Evolutionary conservation across 2,888 invertebrate species (phyloP), one percentile per base, ranked within the genome.

Genomic region (Troilus luridus): DNA sequence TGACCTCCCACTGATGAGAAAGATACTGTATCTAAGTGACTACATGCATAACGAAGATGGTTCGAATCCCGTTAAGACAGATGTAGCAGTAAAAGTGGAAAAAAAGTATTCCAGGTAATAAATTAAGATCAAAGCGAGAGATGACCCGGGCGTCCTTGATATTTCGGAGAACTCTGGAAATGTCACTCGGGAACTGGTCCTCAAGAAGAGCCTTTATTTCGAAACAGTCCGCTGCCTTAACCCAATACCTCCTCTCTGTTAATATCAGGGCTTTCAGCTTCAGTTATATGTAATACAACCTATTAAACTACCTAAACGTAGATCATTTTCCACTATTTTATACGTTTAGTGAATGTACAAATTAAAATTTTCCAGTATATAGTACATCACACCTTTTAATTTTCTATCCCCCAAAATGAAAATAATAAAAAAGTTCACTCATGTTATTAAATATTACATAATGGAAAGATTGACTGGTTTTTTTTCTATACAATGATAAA

Each of bases 11-110:
- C 62, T 0, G 64, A 27, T 67, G 24, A 67, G 24, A 11, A 11
- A 27, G 67, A 24, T 27, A 14, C 27, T 27, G 24, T 67, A 67
- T 67, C 24, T 67, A 67, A 67, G 67, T 27, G 41, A 17, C 7
- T 41, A 41, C 41, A 77, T 41, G 72, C 27, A 41, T 41, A 77
- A 17, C 72, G 41, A 77, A 77, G 72, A 64, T 14, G 17, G 72
- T 77, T 77, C 12, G 72, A 77, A 41, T 41, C 41, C 72, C 72
- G 72, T 77, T 77, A 41, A 41, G 41, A 41, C 17, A 77, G 27
- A 27, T 77, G 72, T 77, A 77, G 72, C 72, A 77, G 72, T 77
- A 77, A 77, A 77, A 77, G 72, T 77, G 72, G 19, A 85, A 85
- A 58, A 56, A 58, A 58, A 85, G 21, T n/a, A 56, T 85, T 58